Conservation (phyloP, 1,140 invertebrate genomes). For the Nautilus pompilius region DNA sequence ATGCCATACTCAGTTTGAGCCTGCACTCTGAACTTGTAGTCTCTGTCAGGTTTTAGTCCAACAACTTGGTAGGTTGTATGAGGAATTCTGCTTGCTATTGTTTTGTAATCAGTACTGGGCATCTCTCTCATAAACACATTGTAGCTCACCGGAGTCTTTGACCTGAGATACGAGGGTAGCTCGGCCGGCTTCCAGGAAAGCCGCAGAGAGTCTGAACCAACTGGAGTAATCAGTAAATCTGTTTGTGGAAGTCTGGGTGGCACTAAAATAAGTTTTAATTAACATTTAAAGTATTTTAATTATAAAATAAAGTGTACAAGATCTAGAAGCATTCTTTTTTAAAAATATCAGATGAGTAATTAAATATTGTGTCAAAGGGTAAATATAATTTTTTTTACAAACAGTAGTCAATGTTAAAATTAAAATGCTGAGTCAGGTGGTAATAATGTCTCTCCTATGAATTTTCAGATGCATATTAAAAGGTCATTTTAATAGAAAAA, state of each 20-base stretch:
- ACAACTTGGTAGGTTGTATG: conserved; percentile 39
- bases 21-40: conserved; percentile 94
- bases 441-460: too few relatives aligned
- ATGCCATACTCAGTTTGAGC: conserved; percentile 95
- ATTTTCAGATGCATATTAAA: too few relatives aligned
- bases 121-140: conserved; percentile 43
- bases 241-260: conserved; percentile 29
- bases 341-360: too few relatives aligned
- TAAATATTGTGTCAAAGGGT: too few relatives aligned
- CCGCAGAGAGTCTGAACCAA: conserved; percentile 30
- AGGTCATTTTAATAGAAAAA: too few relatives aligned
- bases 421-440: too few relatives aligned
- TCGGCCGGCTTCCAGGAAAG: conserved; percentile 44
- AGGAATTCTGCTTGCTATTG: conserved; percentile 31
- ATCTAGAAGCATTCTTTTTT: neutral
- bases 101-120: conserved; percentile 39
- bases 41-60: conserved; percentile 53
- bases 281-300: too few relatives aligned
- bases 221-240: conserved; percentile 30
- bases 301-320: neutral
- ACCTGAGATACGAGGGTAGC: conserved; percentile 32
- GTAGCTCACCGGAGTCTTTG: conserved; percentile 35
- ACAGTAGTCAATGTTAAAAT: too few relatives aligned
- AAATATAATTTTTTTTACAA: too few relatives aligned
- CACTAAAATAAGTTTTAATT: conserved; percentile 23